Base-by-base conservation (phyloP, 2,797 vertebrate species). In the Acrossocheilus fasciatus region DNA sequence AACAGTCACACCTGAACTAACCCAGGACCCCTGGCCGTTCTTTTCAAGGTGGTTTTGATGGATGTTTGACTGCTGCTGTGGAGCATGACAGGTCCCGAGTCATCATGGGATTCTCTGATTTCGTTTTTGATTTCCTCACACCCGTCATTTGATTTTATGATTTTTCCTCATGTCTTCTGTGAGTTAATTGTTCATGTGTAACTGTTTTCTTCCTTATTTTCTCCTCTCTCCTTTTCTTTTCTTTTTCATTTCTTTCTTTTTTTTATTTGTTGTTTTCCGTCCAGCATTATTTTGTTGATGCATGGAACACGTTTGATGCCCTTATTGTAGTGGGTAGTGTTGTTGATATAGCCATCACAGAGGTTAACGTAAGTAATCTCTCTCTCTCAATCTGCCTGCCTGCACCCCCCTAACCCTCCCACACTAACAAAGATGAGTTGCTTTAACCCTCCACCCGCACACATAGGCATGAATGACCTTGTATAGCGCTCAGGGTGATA, bases 271-370 rank as follows among this genome's bases (percentile, higher is more conserved):
- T 68, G 66, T 68, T 72, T 62, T 30, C 59, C 83, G 88, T 90
- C 87, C 98, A 99, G 98, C 98, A 99, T 98, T 99, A 99, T 99
- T 99, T 99, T 98, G 98, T 98, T 97, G 98, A 99, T 99, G 98
- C 98, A 99, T 99, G 98, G 98, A 99, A 99, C 96, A 99, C 98
- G 95, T 99, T 99, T 98, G 98, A 99, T 95, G 98, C 98, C 97
- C 97, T 99, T 96, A 99, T 99, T 98, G 98, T 99, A 98, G 98
- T 99, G 97, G 98, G 98, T 98, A 99, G 98, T 97, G 97, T 99
- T 98, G 98, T 99, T 98, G 98, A 99, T 97, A 99, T 99, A 98
- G 98, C 98, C 95, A 99, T 99, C 98, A 99, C 98, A 97, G 98
- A 99, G 97, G 97, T 98, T 97, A 98, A 99, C 97, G 98, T 99